Conservation (phyloP, 1,140 invertebrate genomes). For the Chymomyza costata region DNA sequence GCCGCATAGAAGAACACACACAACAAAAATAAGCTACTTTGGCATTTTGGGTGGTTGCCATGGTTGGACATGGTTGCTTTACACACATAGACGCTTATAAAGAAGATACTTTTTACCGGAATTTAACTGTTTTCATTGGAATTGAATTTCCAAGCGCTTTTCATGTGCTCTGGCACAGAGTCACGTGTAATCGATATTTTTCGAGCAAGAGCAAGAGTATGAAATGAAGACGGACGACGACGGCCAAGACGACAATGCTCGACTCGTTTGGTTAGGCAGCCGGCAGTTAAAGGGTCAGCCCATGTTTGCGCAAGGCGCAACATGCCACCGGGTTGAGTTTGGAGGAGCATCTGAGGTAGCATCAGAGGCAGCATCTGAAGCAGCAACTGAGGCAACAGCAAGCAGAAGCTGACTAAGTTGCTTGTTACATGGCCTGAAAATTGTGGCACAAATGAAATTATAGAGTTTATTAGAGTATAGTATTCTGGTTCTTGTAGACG, state of each 20-base stretch:
- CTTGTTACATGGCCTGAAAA: neutral
- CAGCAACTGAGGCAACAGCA: too few species aligned
- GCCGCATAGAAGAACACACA: neutral
- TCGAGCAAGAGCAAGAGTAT: constrained; percentile 46
- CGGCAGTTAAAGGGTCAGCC: constrained; percentile 51
- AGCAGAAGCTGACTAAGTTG: too few species aligned
- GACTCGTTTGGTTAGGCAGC: neutral
- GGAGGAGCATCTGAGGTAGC: too few species aligned
- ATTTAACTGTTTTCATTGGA: constrained; percentile 72
- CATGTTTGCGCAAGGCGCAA: constrained; percentile 38
- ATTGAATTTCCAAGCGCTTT: constrained; percentile 59
- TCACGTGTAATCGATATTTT: constrained; percentile 73
- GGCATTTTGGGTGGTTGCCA: constrained; percentile 43
- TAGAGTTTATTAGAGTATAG: constrained; percentile 41
- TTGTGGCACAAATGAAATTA: constrained; percentile 43
- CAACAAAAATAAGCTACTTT: neutral
- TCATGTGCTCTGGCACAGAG: constrained; percentile 20
- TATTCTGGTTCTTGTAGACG: too few species aligned
- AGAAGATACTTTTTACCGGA: constrained; percentile 66
- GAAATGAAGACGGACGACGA: constrained; percentile 6
- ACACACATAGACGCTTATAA: too few species aligned
- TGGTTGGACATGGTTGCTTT: constrained; percentile 14
- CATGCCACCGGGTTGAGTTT: constrained; percentile 49
- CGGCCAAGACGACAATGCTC: neutral
- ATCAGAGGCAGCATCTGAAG: too few species aligned